These are phyloP conservation scores for Neofelis nebulosa DNA, from an alignment of 2,113 vertebrate species.

Conservation along the genomic window DNA sequence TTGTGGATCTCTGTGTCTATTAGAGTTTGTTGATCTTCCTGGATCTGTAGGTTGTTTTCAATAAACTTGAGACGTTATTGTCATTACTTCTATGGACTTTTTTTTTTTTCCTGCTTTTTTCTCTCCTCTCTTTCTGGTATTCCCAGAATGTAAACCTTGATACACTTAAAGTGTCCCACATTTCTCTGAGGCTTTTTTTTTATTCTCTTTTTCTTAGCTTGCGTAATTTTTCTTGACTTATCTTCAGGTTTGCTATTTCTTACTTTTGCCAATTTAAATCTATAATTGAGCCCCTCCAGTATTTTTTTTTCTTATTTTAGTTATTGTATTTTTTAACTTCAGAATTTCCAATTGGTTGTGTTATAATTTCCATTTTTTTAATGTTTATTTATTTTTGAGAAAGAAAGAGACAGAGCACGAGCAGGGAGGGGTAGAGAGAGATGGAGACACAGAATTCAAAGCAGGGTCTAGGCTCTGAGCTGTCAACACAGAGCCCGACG, in stretches of 20 bases:
- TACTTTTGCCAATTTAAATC: not conserved
- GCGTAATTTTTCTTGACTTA: not conserved
- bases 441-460: no score
- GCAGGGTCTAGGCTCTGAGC: no score
- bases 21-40: not conserved
- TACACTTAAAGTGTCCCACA: not conserved
- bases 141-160: rapidly evolving
- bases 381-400: no score
- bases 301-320: not conserved
- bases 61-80: not conserved
- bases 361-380: not conserved
- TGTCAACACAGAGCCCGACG: no score
- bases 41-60: not conserved
- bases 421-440: no score
- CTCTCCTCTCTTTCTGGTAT: not conserved
- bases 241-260: not conserved
- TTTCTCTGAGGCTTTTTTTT: not conserved
- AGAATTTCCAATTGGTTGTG: not conserved
- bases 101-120: not conserved
- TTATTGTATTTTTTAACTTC: not conserved
- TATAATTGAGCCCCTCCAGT: not conserved
- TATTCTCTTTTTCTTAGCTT: not conserved
- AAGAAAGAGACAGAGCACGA: no score
- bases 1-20: not conserved
- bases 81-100: not conserved